phyloP scores from a whole-genome alignment of 2,888 invertebrate species.

The Caenorhabditis sinica region DNA sequence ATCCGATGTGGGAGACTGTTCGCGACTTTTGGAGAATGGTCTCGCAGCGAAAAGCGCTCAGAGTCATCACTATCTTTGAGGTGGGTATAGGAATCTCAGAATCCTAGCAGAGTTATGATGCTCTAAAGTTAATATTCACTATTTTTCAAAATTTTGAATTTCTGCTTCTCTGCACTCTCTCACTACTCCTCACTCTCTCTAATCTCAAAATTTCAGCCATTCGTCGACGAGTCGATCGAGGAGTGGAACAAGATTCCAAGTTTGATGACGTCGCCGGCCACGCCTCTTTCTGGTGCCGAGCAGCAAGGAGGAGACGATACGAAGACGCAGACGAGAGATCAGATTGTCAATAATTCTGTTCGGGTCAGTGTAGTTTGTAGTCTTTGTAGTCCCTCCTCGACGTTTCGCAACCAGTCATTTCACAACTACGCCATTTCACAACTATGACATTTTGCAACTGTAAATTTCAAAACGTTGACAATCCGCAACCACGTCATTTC shows the following conservation, averaged over 20 bases:
- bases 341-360: conserved; percentile 24
- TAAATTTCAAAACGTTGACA: too few species aligned
- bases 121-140: not conserved
- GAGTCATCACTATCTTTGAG: conserved; percentile 40
- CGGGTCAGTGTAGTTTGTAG: conserved; percentile 10
- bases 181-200: not conserved
- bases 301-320: not conserved
- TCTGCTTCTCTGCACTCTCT: conserved; percentile 15
- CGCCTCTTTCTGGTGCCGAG: conserved; percentile 8
- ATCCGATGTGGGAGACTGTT: conserved; percentile 17
- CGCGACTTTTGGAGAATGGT: conserved; percentile 32
- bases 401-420: too few species aligned
- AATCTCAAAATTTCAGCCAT: conserved; percentile 21
- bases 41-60: not conserved
- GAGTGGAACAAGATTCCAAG: conserved; percentile 40
- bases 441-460: too few species aligned
- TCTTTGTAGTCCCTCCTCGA: not conserved
- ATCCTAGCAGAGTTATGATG: conserved; percentile 2
- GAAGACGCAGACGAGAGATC: conserved; percentile 15
- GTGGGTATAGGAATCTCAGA: too few species aligned
- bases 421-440: too few species aligned
- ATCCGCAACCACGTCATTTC: too few species aligned
- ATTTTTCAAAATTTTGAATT: not conserved
- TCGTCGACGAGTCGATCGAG: conserved; percentile 43
- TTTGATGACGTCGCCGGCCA: conserved; percentile 3